Evolutionary conservation across 2,888 invertebrate species (phyloP).

Genomic region (Caenorhabditis panamensis): DNA sequence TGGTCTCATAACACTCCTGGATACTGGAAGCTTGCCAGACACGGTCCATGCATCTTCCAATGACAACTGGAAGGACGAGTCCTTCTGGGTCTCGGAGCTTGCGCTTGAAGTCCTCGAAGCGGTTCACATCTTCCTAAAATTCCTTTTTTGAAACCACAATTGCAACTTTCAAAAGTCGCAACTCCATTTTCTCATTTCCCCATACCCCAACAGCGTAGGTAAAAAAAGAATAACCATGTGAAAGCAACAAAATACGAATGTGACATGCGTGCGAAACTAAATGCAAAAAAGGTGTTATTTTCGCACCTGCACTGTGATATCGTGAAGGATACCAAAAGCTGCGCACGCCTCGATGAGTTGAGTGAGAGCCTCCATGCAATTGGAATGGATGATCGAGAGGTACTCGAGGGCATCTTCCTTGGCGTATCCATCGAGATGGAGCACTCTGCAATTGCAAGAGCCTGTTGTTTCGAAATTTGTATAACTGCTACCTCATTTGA

Average conservation of each 20-base stretch:
- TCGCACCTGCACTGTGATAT: conserved; percentile 64
- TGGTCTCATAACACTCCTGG: conserved; percentile 63
- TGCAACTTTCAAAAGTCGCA: too few relatives aligned
- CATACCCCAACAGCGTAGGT: background rate
- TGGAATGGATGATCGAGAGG: conserved; percentile 66
- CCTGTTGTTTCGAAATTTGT: background rate
- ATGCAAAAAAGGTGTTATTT: background rate
- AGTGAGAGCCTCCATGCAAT: conserved; percentile 67
- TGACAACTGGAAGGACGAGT: conserved; percentile 63
- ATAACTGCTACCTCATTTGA: conserved; percentile 69
- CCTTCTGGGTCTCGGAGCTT: conserved; percentile 62
- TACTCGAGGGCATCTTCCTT: conserved; percentile 67
- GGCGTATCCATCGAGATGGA: conserved; percentile 72
- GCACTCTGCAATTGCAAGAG: conserved; percentile 58
- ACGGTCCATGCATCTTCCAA: conserved; percentile 68
- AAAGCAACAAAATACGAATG: background rate
- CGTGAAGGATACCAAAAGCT: conserved; percentile 59
- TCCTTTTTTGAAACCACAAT: background rate
- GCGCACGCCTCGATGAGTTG: conserved; percentile 66
- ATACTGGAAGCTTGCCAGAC: conserved; percentile 66
- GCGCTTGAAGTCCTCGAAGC: conserved; percentile 64
- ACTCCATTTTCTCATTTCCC: background rate
- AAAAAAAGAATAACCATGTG: background rate
- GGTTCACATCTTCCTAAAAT: conserved; percentile 69
- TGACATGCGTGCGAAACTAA: background rate